Conservation (phyloP, 2,888 invertebrate species). For the Mythimna ferrago region DNA sequence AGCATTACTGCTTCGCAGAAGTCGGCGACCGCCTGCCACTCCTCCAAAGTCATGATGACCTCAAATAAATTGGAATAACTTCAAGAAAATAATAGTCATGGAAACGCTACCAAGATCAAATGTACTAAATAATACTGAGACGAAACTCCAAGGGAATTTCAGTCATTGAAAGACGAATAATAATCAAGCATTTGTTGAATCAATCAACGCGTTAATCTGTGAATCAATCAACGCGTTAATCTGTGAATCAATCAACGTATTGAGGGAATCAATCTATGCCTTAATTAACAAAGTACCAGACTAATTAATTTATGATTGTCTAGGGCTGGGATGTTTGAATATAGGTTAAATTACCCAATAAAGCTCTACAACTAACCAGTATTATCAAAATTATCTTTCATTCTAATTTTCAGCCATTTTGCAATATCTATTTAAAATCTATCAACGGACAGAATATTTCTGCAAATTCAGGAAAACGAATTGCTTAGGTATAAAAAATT, state of each 20-base stretch:
- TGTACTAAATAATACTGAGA: not conserved
- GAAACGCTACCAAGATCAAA: not conserved
- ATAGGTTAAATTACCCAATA: slow-evolving; percentile 16
- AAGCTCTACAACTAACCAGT: not conserved
- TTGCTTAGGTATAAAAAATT: not conserved
- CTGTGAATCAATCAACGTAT: slow-evolving; percentile 36
- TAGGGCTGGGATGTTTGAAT: not conserved
- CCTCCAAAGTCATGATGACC: too few species aligned
- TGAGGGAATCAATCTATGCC: slow-evolving; percentile 31
- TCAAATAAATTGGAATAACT: not conserved
- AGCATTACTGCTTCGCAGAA: too few species aligned
- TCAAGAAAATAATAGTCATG: not conserved
- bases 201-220: slow-evolving; percentile 27
- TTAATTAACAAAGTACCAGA: slow-evolving; percentile 34
- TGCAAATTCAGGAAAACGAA: not conserved
- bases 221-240: slow-evolving; percentile 28
- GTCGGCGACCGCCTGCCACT: too few species aligned
- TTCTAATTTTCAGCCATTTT: not conserved
- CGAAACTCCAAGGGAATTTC: not conserved
- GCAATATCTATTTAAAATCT: not conserved
- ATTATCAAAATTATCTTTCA: not conserved
- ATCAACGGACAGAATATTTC: not conserved
- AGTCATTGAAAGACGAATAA: slow-evolving; percentile 10
- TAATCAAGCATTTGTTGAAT: slow-evolving; percentile 13
- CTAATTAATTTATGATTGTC: slow-evolving; percentile 37